Evolutionary conservation across 2,888 invertebrate species (phyloP), one percentile per base, ranked within the genome.

Genomic region (Patella caerulea): DNA sequence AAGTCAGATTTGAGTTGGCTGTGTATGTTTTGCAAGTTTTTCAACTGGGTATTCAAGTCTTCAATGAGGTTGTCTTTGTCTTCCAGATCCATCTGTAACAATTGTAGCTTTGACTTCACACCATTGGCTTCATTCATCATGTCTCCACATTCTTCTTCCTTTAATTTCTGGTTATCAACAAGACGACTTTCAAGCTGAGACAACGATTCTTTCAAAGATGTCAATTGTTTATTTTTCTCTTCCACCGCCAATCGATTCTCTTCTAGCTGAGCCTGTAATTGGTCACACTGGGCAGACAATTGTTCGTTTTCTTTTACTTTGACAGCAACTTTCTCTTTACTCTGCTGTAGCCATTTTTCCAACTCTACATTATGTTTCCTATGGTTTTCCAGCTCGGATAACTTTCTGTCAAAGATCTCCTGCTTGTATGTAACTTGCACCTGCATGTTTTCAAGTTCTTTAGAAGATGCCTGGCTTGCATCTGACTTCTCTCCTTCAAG

Each of bases 371-470:
- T 76, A 29, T 75, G 29, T n/a, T 71, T 72, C 59, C 77, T 74
- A 59, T 77, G 73, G n/a, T 70, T 53, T 45, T 80, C 75, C 15
- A 83, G 71, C 59, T 83, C 81, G 3, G 53, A 56, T 19, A 75
- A 29, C 71, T 80, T 83, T 45, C 74, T 53, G 55, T 81, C 80
- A 14, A 83, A 73, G 15, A 79, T 74, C 71, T 72, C 76, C 55
- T 83, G 79, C 76, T 79, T 80, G 52, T 78, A 83, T n/a, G 76
- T 78, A 24, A 79, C n/a, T 34, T 78, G 77, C n/a, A 80, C 78
- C 45, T 81, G 65, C 19, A 83, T 52, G 34, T 80, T 80, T 69
- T 79, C 53, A 54, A 78, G 59, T 55, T 79, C 80, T 56, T 79
- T 80, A 7, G n/a, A 24, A 11, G 56, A 73, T 15, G 56, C 56